Evolutionary conservation across 2,888 invertebrate species (phyloP).

Genomic region (Patella ulyssiponensis): DNA sequence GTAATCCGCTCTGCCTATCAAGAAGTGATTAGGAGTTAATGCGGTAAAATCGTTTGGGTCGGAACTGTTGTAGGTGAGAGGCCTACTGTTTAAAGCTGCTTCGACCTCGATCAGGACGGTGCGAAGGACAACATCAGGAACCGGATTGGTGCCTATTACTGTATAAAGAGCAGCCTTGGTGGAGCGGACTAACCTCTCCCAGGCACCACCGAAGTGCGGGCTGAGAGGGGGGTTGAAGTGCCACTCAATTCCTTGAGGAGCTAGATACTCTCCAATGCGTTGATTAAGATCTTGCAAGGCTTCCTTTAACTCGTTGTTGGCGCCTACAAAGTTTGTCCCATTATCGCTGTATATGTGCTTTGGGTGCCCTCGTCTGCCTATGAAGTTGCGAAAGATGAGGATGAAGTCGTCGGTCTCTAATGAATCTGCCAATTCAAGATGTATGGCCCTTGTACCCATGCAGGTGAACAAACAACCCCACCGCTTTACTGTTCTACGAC

Average conservation of each 20-base stretch:
- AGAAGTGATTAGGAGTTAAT: slow-evolving; percentile 27
- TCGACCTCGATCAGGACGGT: slow-evolving; percentile 24
- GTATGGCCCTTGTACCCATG: slow-evolving; percentile 15
- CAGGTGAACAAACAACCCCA: slow-evolving; percentile 27
- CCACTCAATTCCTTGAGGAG: slow-evolving; percentile 53
- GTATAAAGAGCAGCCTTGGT: slow-evolving; percentile 45
- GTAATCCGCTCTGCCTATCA: slow-evolving; percentile 14
- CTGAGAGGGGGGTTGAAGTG: too few relatives aligned
- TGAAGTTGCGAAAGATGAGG: slow-evolving; percentile 8
- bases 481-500: slow-evolving; percentile 15
- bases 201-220: too few relatives aligned
- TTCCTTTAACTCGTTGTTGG: slow-evolving; percentile 29
- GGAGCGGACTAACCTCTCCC: too few relatives aligned
- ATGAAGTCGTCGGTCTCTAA: slow-evolving; percentile 23
- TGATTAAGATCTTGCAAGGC: slow-evolving; percentile 25
- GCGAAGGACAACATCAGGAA: not conserved
- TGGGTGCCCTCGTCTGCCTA: slow-evolving; percentile 28
- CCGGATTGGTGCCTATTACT: not conserved
- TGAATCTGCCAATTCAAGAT: slow-evolving; percentile 20
- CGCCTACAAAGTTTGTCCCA: slow-evolving; percentile 42
- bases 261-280: slow-evolving; percentile 21
- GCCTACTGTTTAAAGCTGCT: slow-evolving; percentile 28
- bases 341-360: slow-evolving; percentile 35
- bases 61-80: slow-evolving; percentile 25
- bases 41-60: slow-evolving; percentile 25